Evolutionary conservation across 2,113 vertebrate species (phyloP).

Genomic region (Burhinus bistriatus): DNA sequence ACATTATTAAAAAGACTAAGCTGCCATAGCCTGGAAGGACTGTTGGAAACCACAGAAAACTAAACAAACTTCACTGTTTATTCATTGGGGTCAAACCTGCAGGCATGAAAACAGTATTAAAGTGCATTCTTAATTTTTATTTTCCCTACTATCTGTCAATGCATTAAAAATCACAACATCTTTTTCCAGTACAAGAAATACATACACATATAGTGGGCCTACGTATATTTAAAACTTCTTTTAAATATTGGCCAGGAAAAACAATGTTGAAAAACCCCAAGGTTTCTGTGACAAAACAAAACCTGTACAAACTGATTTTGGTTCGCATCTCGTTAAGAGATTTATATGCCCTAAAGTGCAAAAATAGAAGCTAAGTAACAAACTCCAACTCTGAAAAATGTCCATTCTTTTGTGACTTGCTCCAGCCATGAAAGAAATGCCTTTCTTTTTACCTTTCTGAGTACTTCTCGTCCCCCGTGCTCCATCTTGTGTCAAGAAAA

Average conservation of each 20-base stretch:
- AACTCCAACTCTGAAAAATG: neutral
- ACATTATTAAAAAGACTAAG: slow-evolving; percentile 54
- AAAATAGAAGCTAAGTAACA: neutral
- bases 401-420: neutral
- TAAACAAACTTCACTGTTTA: slow-evolving; percentile 3
- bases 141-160: neutral
- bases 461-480: neutral
- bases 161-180: neutral
- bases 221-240: neutral
- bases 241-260: neutral
- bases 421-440: neutral
- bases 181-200: neutral
- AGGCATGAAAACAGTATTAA: neutral
- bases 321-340: neutral
- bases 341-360: neutral
- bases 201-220: accelerated
- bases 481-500: neutral
- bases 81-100: neutral
- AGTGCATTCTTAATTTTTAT: neutral
- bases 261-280: neutral
- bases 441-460: neutral
- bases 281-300: neutral
- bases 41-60: slow-evolving; percentile 24
- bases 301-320: neutral
- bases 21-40: neutral